phyloP scores from a whole-genome alignment of 2,113 vertebrate species.

The Odocoileus virginianus region DNA sequence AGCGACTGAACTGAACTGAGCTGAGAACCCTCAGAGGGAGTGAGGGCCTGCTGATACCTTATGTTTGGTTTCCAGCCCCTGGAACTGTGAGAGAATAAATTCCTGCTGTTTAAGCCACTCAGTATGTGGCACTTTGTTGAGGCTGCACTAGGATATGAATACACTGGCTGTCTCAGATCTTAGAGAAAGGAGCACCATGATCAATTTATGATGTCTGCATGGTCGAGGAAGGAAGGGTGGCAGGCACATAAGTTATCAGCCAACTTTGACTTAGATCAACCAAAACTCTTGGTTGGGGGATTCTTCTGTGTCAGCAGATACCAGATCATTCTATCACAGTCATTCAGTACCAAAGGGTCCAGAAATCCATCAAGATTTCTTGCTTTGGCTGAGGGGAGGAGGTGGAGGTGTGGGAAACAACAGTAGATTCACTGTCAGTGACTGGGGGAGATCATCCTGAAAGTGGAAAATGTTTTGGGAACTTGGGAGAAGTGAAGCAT shows the following conservation, averaged over 20 bases:
- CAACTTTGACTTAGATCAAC: background rate
- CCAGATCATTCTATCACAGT: too few relatives aligned
- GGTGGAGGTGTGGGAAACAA: accelerated
- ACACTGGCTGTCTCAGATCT: background rate
- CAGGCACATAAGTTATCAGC: accelerated
- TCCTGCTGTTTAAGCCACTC: background rate
- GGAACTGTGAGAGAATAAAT: background rate
- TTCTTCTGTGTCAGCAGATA: background rate
- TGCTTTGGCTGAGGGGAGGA: background rate
- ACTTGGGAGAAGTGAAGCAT: background rate
- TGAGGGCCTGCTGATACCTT: background rate
- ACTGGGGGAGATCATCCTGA: background rate
- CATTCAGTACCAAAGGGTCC: background rate
- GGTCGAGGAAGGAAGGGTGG: too few relatives aligned
- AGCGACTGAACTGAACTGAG: background rate
- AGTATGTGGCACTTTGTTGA: background rate
- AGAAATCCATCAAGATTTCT: background rate
- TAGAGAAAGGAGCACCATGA: accelerated
- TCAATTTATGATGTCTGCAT: accelerated
- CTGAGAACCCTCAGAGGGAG: background rate
- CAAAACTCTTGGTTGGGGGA: background rate
- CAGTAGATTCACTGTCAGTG: background rate
- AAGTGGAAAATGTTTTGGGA: background rate
- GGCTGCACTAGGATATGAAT: background rate
- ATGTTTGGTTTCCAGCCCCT: background rate